Evolutionary conservation across 2,888 invertebrate genomes (phyloP), one percentile per base, ranked within the genome.

Genomic region (Hylaea fasciaria): DNA sequence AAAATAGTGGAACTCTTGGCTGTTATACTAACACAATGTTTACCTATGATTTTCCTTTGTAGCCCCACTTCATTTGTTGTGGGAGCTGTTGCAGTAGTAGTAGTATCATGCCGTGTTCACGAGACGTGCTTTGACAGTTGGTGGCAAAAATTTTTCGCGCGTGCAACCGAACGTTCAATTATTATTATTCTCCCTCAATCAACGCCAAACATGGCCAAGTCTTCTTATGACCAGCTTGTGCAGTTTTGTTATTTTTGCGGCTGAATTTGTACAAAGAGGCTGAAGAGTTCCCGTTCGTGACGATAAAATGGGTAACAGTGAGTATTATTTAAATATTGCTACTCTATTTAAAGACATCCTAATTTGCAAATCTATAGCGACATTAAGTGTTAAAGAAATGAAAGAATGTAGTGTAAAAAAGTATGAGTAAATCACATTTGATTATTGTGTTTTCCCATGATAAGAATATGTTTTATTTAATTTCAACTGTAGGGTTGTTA

Each of bases 61-160:
- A 41, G 44, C 49, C 43, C 48, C 35, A 39, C 53, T 59, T 48
- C 35, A 48, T 45, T 7, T 32, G 40, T 39, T 39, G 49, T 50
- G 51, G 61, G 57, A 57, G 54, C 39, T 45, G 3, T 22, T 2
- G 57, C 12, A 49, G 53, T 51, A 61, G 62, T 55, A 43, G 58
- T 63, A 61, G 52, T 64, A 64, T 66, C 57, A 62, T 67, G 50
- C 44, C 39, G 44, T 53, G 56, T 44, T 44, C 39, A 48, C 39
- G 44, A 56, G 40, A 52, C 61, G 44, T 48, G 11, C 51, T 55
- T 43, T 52, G 56, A 43, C 43, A 17, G 22, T 49, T 48, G 37
- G 39, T 35, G 13, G 40, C 11, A 14, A 39, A n/a, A 43, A 13
- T 46, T 41, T n/a, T 51, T 16, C n/a, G 44, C 46, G 54, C 50